phyloP scores from a whole-genome alignment of 2,797 vertebrate genomes.

The Sebastes minor region DNA sequence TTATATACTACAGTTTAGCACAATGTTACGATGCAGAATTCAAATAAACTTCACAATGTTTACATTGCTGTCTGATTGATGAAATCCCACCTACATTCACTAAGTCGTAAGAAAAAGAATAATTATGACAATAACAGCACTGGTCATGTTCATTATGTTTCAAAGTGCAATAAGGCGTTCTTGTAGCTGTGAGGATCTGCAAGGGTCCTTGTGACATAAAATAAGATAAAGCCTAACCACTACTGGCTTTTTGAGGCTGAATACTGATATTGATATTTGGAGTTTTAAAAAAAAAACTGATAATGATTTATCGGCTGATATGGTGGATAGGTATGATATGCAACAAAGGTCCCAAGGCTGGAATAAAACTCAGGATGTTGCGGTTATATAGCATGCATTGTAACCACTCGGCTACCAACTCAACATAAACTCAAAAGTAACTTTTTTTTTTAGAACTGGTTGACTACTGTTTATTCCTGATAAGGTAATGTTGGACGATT shows the following conservation, averaged over 20 bases:
- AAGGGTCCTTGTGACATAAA: background rate
- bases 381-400: background rate
- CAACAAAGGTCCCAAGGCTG: background rate
- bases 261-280: background rate
- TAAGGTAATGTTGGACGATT: background rate
- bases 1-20: conserved; percentile 1
- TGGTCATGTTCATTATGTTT: background rate
- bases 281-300: background rate
- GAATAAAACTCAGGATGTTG: background rate
- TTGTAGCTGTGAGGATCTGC: background rate
- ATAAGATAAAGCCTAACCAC: background rate
- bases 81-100: background rate
- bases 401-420: no score
- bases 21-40: background rate
- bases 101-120: background rate
- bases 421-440: background rate
- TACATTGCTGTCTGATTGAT: background rate
- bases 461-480: background rate
- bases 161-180: background rate
- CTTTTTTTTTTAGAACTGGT: background rate
- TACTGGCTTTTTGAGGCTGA: background rate
- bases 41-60: conserved; percentile 33
- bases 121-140: background rate
- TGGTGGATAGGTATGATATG: no score
- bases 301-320: no score